These are phyloP conservation scores for Podocnemis expansa DNA, from an alignment of 2,113 vertebrate genomes.

Conservation along the genomic window DNA sequence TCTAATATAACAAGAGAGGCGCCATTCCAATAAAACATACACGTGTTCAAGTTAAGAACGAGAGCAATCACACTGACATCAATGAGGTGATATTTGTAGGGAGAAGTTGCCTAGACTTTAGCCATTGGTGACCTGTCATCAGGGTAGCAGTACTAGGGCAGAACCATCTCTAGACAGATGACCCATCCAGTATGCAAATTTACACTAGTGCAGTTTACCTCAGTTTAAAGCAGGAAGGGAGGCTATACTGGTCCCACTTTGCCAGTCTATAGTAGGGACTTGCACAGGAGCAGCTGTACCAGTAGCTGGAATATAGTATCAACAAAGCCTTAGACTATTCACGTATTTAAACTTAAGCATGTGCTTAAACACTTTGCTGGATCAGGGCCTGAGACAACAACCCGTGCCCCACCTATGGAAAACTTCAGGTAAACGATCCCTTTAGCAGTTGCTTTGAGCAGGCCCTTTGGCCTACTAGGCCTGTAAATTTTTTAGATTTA, in stretches of 20 bases:
- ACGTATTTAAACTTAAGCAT: too few species aligned
- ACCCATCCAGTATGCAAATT: background rate
- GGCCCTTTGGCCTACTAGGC: background rate
- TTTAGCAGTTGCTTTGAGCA: background rate
- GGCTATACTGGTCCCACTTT: background rate
- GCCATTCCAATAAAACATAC: background rate
- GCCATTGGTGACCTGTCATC: background rate
- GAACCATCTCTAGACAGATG: fast-evolving
- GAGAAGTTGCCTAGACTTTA: background rate
- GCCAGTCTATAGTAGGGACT: background rate
- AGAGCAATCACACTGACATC: fast-evolving
- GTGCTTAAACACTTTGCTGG: too few species aligned
- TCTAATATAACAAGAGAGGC: background rate
- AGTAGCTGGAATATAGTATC: background rate
- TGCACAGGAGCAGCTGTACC: background rate
- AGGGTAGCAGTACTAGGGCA: background rate
- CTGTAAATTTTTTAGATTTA: background rate
- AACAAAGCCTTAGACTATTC: background rate
- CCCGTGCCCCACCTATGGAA: background rate
- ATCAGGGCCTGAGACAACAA: background rate
- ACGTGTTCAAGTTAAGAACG: background rate
- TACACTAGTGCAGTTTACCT: background rate
- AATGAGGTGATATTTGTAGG: background rate
- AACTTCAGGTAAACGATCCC: background rate
- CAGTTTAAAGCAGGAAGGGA: background rate